Base-by-base conservation (phyloP, 2,797 vertebrate genomes). In the Halcyon badia region DNA sequence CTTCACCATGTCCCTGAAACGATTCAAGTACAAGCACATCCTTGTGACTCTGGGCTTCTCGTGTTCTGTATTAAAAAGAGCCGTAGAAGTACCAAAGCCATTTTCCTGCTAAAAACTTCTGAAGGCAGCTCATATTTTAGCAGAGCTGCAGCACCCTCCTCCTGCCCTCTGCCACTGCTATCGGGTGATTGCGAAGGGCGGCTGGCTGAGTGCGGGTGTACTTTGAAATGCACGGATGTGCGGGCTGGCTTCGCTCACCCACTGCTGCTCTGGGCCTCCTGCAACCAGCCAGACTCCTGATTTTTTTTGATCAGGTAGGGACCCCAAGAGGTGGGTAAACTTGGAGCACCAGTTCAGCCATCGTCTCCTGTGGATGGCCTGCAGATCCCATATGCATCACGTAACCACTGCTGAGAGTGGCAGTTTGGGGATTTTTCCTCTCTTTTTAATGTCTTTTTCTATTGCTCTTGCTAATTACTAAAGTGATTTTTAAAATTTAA, bases 401-500 rank as follows among this genome's bases (percentile, higher is more conserved):
- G 2, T 57, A 85, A 72, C 93, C 93, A 92, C 84, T 85, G 48
- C 86, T 12, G 49, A 61, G 51, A 87, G 68, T 42, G 75, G 68
- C 6, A 8, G 79, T 96, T 91, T 88, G 85, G 61, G 79, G 79
- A 75, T 94, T 95, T 96, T 96, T 94, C 72, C 77, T 91, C 58
- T 85, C 87, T 95, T 93, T 96, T 94, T 56, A 83, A 56, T 83
- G 54, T 52, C 79, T 91, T 92, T 91, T 69, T 44, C 85, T 87
- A 95, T 96, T 94, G 89, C 96, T 95, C 79, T 95, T 95, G 94
- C 95, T 97, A 97, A 96, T 97, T 96, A 95, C 95, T 93, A 87
- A 97, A 95, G 93, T 95, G 91, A 87, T 97, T 97, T 97, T 95
- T 95, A 94, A 94, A 95, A 96, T 96, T 97, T 96, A 97, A 96